Percentiles rank a stretch among this genome's conserved stretches.
These are phyloP conservation scores for Stegostoma tigrinum DNA, from an alignment of 2,113 vertebrate genomes.

Conservation along the genomic window DNA sequence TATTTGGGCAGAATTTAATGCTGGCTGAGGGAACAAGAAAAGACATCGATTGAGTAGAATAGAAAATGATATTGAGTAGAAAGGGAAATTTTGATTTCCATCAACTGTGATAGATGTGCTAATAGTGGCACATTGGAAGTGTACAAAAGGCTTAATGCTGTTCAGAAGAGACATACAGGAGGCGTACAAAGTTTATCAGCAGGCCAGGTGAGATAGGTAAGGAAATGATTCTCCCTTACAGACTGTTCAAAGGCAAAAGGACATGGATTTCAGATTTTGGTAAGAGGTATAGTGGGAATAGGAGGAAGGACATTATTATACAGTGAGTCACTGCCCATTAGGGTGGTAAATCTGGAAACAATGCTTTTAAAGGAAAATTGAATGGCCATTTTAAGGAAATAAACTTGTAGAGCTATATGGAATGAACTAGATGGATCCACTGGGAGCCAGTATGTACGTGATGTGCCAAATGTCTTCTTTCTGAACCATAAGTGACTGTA, in stretches of 20 bases:
- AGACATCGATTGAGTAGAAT: not conserved
- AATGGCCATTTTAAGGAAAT: not conserved
- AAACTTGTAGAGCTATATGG: not conserved
- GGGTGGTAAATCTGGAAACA: too few species aligned
- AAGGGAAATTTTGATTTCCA: not conserved
- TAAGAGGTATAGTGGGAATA: too few species aligned
- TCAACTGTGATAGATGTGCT: not conserved
- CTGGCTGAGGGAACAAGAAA: not conserved
- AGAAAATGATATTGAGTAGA: too few species aligned
- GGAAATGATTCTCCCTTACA: too few species aligned
- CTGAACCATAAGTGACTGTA: not conserved
- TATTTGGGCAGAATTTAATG: not conserved
- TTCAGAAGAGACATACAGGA: not conserved
- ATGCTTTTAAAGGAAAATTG: not conserved
- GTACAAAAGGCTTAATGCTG: not conserved
- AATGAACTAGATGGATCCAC: not conserved
- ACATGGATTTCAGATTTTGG: too few species aligned
- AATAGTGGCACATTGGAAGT: not conserved
- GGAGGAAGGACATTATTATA: too few species aligned
- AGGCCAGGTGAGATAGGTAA: too few species aligned
- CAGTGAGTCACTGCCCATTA: too few species aligned
- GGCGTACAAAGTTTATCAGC: not conserved
- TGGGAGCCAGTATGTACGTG: not conserved
- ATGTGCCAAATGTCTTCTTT: not conserved
- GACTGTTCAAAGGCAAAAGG: too few species aligned